A percentile compares a stretch with the other conserved stretches of the same genome.
These are phyloP conservation scores for Epinephelus lanceolatus DNA, from an alignment of 2,113 vertebrate species.

Conservation along the genomic window DNA sequence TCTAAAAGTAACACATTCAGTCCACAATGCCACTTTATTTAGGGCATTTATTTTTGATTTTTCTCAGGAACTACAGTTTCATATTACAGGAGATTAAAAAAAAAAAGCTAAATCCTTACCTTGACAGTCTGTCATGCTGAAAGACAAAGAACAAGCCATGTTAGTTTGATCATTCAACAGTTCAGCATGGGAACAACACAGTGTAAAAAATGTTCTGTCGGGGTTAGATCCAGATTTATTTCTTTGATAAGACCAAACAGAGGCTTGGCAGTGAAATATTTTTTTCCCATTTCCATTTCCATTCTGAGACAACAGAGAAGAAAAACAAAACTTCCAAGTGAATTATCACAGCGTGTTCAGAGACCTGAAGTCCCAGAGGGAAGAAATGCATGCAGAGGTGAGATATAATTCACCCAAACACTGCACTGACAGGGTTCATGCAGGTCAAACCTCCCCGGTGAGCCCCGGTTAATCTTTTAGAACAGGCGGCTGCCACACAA, in stretches of 20 bases:
- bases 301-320: conserved; percentile 46
- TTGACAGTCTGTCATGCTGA: conserved; percentile 81
- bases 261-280: conserved; percentile 46
- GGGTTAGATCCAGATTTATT: conserved; percentile 56
- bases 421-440: conserved; percentile 45
- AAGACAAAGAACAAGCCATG: conserved; percentile 59
- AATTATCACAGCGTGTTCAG: conserved; percentile 52
- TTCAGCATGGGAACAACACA: conserved; percentile 44
- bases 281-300: conserved; percentile 15
- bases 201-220: conserved; percentile 28
- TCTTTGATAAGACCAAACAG: conserved; percentile 61
- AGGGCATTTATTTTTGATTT: neutral
- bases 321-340: conserved; percentile 61
- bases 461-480: conserved; percentile 54
- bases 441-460: conserved; percentile 47
- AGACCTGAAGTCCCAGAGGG: conserved; percentile 18
- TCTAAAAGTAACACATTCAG: conserved; percentile 76
- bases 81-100: neutral
- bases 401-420: conserved; percentile 52
- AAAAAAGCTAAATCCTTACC: conserved; percentile 63
- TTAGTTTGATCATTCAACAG: conserved; percentile 44
- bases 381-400: conserved; percentile 27
- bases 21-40: neutral
- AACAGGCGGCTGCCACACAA: conserved; percentile 33
- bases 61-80: neutral